Base-by-base conservation (phyloP, 2,113 vertebrate genomes). In the Ascaphus truei region DNA sequence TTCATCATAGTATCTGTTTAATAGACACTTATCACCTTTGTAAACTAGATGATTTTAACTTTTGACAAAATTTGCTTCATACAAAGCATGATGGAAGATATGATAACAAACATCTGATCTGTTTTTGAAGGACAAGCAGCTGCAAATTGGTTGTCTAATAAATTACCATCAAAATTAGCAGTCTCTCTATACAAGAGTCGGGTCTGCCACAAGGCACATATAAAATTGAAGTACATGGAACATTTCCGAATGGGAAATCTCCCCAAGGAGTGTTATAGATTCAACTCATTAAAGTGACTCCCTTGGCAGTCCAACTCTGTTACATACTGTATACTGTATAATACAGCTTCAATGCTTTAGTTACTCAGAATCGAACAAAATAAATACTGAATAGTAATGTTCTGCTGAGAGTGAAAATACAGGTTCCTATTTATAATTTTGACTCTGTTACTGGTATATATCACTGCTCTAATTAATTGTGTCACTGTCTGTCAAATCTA, bases 111-210 rank as follows among this genome's bases (percentile, higher is more conserved):
- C 36, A 22, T 48, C 13, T 68, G n/a, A 12, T 33, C 36, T 16
- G 48, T 16, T n/a, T 68, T 56, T 68, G 66, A 59, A 68, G 43
- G 66, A 51, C 23, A 29, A 59, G 43, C 26, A 59, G 31, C 37
- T 68, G 66, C 41, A 68, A 39, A 68, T 29, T 50, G 55, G 55
- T 11, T 59, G 66, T 68, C 66, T 59, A 68, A 59, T 50, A 59
- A 48, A 60, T 61, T 20, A 52, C 39, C 37, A 57, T 69, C 67
- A 69, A 69, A 61, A 60, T 69, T 29, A 69, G 56, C 57, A 52
- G 30, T 18, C 15, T 59, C 41, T 60, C 47, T 69, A 48, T 57
- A 60, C 41, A 12, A 61, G 43, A 69, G 56, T 50, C 56, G 50
- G 31, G 45, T 37, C 43, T 69, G 56, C 43, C 57, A 61, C 30